phyloP scores from a whole-genome alignment of 2,888 invertebrate genomes.

The Hypomecis atomaria region DNA sequence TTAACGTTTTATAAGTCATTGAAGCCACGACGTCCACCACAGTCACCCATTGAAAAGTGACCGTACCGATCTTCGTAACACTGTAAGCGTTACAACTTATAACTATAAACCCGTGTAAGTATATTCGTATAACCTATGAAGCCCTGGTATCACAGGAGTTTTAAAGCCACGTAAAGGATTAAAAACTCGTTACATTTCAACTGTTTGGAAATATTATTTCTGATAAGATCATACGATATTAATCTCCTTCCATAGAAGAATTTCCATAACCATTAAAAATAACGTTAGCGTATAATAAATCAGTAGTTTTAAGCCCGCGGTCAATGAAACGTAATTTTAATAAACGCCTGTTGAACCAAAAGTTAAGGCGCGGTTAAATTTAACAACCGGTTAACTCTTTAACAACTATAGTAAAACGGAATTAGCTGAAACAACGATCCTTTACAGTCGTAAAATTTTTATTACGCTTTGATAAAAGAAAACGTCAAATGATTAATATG shows the following conservation, averaged over 20 bases:
- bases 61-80: no score
- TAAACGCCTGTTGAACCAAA: constrained; percentile 38
- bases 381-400: constrained; percentile 41
- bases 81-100: no score
- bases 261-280: constrained; percentile 10
- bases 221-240: neutral
- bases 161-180: no score
- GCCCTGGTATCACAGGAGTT: no score
- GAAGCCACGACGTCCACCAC: no score
- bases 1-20: no score
- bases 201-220: neutral
- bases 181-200: no score
- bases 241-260: neutral
- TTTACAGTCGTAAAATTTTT: constrained; percentile 35
- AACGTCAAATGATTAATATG: constrained; percentile 17
- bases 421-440: constrained; percentile 44
- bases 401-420: constrained; percentile 42
- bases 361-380: constrained; percentile 41
- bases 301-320: constrained; percentile 17
- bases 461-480: constrained; percentile 11
- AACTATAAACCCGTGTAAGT: no score
- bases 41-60: no score
- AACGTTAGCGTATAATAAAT: constrained; percentile 21
- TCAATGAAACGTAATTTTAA: constrained; percentile 20
- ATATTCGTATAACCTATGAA: no score